Evolutionary conservation across 30 jellyfish, hydroid and myxozoan species (phyloP).

Genomic region (Morbakka virulenta): DNA sequence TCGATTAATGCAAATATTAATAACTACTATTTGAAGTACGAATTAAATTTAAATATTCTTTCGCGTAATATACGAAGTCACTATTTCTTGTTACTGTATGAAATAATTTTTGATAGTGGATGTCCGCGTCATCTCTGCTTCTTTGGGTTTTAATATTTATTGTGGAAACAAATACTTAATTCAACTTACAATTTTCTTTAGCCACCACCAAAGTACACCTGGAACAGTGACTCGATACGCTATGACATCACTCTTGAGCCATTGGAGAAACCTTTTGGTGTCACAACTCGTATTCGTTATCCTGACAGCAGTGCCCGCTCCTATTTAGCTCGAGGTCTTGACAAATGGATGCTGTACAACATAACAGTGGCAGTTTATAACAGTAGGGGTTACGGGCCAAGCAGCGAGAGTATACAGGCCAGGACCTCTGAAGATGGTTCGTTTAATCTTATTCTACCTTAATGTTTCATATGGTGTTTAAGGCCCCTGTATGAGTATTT

Average conservation of each 20-base stretch:
- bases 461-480: background rate
- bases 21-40: too few species aligned
- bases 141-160: background rate
- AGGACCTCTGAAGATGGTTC: slow-evolving; percentile 92
- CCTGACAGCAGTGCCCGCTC: slow-evolving; percentile 79
- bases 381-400: slow-evolving; percentile 79
- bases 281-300: slow-evolving; percentile 18
- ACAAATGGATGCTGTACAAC: slow-evolving; percentile 71
- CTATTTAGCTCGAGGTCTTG: slow-evolving; percentile 59
- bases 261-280: slow-evolving; percentile 52
- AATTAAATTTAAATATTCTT: too few species aligned
- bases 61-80: too few species aligned
- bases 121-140: background rate
- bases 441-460: background rate
- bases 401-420: slow-evolving; percentile 52
- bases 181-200: background rate
- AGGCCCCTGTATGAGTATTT: background rate
- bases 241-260: slow-evolving; percentile 68
- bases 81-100: too few species aligned
- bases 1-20: too few species aligned
- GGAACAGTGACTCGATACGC: slow-evolving; percentile 86
- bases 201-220: slow-evolving; percentile 88
- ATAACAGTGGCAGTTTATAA: slow-evolving; percentile 68
- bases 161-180: background rate
- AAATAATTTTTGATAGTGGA: too few species aligned